Base-by-base conservation (phyloP, 2,113 vertebrate species). In the Corythoichthys haematopterus region DNA sequence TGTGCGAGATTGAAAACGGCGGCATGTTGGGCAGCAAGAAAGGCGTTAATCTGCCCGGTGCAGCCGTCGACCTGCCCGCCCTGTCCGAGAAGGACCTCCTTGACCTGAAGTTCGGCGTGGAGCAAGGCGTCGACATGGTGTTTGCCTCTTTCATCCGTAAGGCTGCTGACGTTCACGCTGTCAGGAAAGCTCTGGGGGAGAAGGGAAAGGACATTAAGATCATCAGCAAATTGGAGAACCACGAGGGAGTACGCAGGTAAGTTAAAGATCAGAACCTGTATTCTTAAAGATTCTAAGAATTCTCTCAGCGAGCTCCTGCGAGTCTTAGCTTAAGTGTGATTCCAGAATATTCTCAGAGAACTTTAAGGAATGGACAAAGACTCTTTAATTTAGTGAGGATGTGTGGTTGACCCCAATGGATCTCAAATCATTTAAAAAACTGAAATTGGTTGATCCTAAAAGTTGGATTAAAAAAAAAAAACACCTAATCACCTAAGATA, bases 191-290 rank as follows among this genome's bases (percentile, higher is more conserved):
- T 55, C 92, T 99, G 6, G 97, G 97, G 0, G 96, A 99, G 71
- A 98, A 98, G 84, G 97, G 97, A 64, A 98, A 97, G 84, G 89
- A 97, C 79, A 96, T 99, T 80, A 95, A 95, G 90, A 95, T 99
- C 78, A 99, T 99, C 88, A 98, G 97, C 93, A 99, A 99, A 86
- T 94, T 99, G 0, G 97, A 99, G 92, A 99, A 99, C 87, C 97
- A 99, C 0, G 97, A 99, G 87, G 97, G 96, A 0, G 96, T 99
- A 65, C 94, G 94, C 83, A 95, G 93, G 97, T 98, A 63, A 36
- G 5, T 13, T 6, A 28, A 35, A 43, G 40, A 43, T 8, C 40
- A 43, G 40, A 43, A 0, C 40, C 40, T 2, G 40, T 5, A 8
- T 43, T 43, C 40, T 43, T 43, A 5, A 43, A 43, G 9, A 43